Base-by-base conservation (phyloP, 2,888 invertebrate genomes). In the Hetaerina titia region DNA sequence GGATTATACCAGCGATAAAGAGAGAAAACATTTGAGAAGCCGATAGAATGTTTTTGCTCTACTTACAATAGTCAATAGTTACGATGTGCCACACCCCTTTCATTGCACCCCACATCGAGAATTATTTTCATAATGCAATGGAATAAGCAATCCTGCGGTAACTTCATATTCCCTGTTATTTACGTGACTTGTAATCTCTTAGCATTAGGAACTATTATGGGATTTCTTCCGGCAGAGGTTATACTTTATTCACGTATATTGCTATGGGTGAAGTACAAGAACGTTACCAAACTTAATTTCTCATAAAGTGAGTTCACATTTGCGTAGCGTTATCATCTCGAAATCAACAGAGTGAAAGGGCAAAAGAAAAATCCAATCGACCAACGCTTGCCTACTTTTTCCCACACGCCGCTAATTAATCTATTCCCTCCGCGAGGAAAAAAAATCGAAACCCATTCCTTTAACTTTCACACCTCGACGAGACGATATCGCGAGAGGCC, bases 381-480 rank as follows among this genome's bases (percentile, higher is more conserved):
- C 81, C 81, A 13, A 31, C 81, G 25, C 31, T 15, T 2, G 81
- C 81, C 25, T 9, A 81, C 81, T 31, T 22, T 81, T 81, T 81
- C 81, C 81, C 81, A 63, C 90, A 31, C 57, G 63, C 90, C 31
- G 25, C 57, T 92, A 92, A 74, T 92, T 92, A 92, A 92, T 92
- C 92, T 92, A 92, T 69, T 69, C 92, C 56, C 69, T n/a, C 31
- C 25, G 31, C n/a, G 69, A 45, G 69, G 69, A 74, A 92, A 89
- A n/a, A 89, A 89, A n/a, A 74, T 31, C 69, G 89, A 69, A 56
- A 69, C 56, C 69, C 45, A 69, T 69, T 57, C 56, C 31, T 56
- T 56, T 60, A 63, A 69, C 56, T 92, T 74, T 92, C 64, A 69
- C 92, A 92, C 92, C 92, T 92, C 81, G 81, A 56, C 92, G 92